phyloP scores from a whole-genome alignment of 2,888 invertebrate genomes.

The Rhopalosiphum nymphaeae region DNA sequence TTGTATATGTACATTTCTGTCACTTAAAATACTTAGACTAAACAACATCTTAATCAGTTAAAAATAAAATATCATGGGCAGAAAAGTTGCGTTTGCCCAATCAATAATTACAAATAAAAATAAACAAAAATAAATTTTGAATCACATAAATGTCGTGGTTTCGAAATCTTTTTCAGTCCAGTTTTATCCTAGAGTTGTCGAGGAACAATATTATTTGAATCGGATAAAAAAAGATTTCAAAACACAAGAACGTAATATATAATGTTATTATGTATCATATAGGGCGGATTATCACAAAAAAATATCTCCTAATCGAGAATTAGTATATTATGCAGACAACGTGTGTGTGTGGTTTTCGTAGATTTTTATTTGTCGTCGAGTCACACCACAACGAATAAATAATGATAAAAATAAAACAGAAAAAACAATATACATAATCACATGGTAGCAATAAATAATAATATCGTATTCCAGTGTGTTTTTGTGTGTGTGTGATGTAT shows the following conservation, averaged over 20 bases:
- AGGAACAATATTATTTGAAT: slow-evolving; percentile 43
- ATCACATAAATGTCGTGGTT: slow-evolving; percentile 48
- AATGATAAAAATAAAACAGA: slow-evolving; percentile 29
- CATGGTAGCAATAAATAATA: neutral
- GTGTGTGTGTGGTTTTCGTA: neutral
- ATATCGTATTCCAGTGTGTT: neutral
- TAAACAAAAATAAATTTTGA: slow-evolving; percentile 55
- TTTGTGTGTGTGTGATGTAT: slow-evolving; percentile 2
- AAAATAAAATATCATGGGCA: slow-evolving; percentile 50
- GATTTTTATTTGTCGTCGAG: neutral
- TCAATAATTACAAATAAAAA: slow-evolving; percentile 6
- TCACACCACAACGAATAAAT: slow-evolving; percentile 42
- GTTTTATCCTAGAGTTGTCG: slow-evolving; percentile 46
- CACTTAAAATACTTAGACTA: slow-evolving; percentile 51
- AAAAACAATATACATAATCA: neutral
- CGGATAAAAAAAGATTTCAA: slow-evolving; percentile 60
- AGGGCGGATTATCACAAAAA: slow-evolving; percentile 23
- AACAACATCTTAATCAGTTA: slow-evolving; percentile 57
- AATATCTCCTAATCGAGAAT: neutral
- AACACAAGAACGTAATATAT: slow-evolving; percentile 31
- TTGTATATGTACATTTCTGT: slow-evolving; percentile 56
- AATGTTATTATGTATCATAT: neutral
- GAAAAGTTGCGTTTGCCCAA: slow-evolving; percentile 11
- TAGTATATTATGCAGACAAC: neutral
- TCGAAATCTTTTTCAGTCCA: slow-evolving; percentile 58